Evolutionary conservation across 1,140 invertebrate genomes (phyloP).

Genomic region (Gonatopus flavifemur): DNA sequence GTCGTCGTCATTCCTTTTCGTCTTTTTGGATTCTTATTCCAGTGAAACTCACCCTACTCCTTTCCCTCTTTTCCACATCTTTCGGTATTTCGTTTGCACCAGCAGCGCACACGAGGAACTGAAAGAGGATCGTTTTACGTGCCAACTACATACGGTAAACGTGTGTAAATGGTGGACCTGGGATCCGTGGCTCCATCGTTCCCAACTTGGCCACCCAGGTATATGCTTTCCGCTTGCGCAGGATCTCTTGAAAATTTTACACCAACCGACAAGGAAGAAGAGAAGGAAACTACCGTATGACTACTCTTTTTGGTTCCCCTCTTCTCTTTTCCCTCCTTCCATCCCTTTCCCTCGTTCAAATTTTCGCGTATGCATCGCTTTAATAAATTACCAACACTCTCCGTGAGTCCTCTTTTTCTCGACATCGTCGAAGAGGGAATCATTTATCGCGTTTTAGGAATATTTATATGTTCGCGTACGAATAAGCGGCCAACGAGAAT

Average conservation of each 20-base stretch:
- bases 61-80: constrained; percentile 18
- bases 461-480: constrained; percentile 17
- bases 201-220: neutral
- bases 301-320: no score
- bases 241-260: constrained; percentile 30
- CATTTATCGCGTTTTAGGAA: constrained; percentile 30
- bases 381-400: constrained; percentile 32
- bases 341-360: no score
- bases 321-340: no score
- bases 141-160: constrained; percentile 19
- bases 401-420: constrained; percentile 11
- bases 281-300: neutral
- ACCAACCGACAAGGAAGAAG: neutral
- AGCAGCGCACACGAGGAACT: neutral
- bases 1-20: constrained; percentile 19
- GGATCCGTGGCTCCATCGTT: constrained; percentile 13
- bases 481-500: neutral
- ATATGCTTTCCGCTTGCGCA: constrained; percentile 17
- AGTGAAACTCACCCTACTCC: constrained; percentile 8
- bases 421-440: constrained; percentile 28
- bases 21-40: constrained; percentile 37
- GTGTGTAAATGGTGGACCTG: constrained; percentile 29
- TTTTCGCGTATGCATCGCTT: constrained; percentile 21
- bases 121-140: constrained; percentile 37
- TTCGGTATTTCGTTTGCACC: no score